Percentiles rank a stretch among this genome's conserved stretches.
Evolutionary conservation across 2,888 invertebrate genomes (phyloP).

Genomic region (Nemapogon koenigi): DNA sequence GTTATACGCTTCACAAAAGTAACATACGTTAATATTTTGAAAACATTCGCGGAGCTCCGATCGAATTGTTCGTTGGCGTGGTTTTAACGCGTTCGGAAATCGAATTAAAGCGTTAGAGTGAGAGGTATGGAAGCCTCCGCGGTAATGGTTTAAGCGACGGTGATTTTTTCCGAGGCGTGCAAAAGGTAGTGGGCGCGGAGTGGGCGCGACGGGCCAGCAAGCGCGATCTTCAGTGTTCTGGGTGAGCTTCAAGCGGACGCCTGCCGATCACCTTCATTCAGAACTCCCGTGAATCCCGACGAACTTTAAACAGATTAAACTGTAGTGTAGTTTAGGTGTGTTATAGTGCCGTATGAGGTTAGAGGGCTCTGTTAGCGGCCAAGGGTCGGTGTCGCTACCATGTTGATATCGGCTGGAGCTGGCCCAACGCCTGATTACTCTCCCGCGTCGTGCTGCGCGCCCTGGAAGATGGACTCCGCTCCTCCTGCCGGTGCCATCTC

Average conservation of each 20-base stretch:
- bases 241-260: slow-evolving; percentile 62
- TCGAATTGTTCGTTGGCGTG: slow-evolving; percentile 52
- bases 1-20: too few relatives aligned
- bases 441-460: slow-evolving; percentile 64
- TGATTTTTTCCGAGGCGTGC: slow-evolving; percentile 62
- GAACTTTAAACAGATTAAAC: slow-evolving; percentile 21
- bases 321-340: neutral
- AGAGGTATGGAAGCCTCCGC: slow-evolving; percentile 41
- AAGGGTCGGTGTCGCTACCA: slow-evolving; percentile 41
- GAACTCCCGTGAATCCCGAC: slow-evolving; percentile 3
- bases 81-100: slow-evolving; percentile 63
- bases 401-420: slow-evolving; percentile 72
- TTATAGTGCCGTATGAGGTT: slow-evolving; percentile 3
- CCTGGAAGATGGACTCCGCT: slow-evolving; percentile 71
- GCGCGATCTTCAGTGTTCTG: slow-evolving; percentile 66
- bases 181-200: slow-evolving; percentile 63
- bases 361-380: neutral
- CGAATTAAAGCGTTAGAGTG: slow-evolving; percentile 62
- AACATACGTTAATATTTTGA: too few relatives aligned
- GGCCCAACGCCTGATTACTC: slow-evolving; percentile 64
- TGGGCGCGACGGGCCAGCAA: slow-evolving; percentile 59
- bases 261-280: slow-evolving; percentile 38
- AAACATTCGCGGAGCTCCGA: slow-evolving; percentile 29
- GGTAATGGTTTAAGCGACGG: slow-evolving; percentile 55
- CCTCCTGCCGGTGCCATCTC: slow-evolving; percentile 58